A percentile compares a stretch with the other conserved stretches of the same genome.
These are phyloP conservation scores for Xenopus laevis DNA, from an alignment of 2,113 vertebrate species.

Conservation along the genomic window DNA sequence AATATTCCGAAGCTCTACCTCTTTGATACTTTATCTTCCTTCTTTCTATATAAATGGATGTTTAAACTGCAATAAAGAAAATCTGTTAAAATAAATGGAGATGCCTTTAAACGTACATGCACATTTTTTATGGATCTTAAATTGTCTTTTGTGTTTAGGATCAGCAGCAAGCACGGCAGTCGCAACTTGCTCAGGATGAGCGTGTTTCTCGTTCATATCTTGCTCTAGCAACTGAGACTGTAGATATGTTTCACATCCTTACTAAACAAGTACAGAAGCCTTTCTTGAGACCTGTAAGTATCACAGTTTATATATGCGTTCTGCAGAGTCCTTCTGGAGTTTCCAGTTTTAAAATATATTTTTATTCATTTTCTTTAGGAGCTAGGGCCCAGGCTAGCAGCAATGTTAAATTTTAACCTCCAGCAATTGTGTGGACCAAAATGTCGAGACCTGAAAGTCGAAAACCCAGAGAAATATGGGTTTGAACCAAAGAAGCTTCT, in stretches of 20 bases:
- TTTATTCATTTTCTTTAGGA: conserved; percentile 65
- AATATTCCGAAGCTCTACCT: too few relatives aligned
- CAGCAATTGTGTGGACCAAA: conserved; percentile 97
- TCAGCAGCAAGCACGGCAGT: conserved; percentile 94
- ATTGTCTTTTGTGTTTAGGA: conserved; percentile 67
- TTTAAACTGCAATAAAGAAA: too few relatives aligned
- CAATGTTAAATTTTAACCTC: conserved; percentile 97
- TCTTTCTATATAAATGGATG: too few relatives aligned
- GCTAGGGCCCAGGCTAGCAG: conserved; percentile 90
- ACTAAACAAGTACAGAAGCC: conserved; percentile 99
- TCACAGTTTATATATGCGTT: conserved; percentile 50
- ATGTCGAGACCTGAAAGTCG: conserved; percentile 96
- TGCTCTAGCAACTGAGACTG: conserved; percentile 92
- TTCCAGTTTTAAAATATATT: neutral
- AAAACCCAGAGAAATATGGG: conserved; percentile 97
- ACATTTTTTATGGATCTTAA: neutral
- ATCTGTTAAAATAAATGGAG: too few relatives aligned
- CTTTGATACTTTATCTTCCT: too few relatives aligned
- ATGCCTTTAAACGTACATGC: too few relatives aligned
- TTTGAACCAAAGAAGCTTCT: conserved; percentile 98
- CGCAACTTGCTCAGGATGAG: conserved; percentile 95
- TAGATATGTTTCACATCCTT: conserved; percentile 98
- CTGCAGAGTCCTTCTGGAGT: neutral
- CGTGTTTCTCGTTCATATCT: conserved; percentile 94
- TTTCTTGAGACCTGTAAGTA: conserved; percentile 95